These are phyloP conservation scores for Antitype chi DNA, from an alignment of 2,888 invertebrate species.

Conservation along the genomic window DNA sequence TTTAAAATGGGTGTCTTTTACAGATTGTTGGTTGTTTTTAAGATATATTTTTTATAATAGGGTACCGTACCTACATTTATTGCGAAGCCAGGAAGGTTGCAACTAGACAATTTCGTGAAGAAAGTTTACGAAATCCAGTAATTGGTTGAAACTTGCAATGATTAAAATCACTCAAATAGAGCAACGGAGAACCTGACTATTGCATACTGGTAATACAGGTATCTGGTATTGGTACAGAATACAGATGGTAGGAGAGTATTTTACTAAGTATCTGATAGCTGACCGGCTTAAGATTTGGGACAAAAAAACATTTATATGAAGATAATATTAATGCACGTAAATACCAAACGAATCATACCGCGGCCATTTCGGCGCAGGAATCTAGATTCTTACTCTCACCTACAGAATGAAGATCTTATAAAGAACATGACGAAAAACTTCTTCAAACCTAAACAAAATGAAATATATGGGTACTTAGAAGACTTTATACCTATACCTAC, in stretches of 20 bases:
- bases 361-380: too few species aligned
- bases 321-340: too few species aligned
- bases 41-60: not conserved
- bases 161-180: not conserved
- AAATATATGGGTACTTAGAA: not conserved
- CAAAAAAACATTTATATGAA: not conserved
- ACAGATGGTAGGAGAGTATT: not conserved
- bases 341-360: not conserved
- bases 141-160: too few species aligned
- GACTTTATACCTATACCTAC: not conserved
- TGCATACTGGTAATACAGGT: not conserved
- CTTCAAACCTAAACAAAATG: not conserved
- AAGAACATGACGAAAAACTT: not conserved
- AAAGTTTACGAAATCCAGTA: not conserved
- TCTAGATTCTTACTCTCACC: not conserved
- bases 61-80: not conserved
- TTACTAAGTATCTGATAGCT: not conserved
- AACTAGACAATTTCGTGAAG: not conserved
- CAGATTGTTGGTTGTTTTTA: slow-evolving; percentile 11
- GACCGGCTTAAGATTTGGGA: not conserved
- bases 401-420: not conserved
- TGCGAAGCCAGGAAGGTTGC: not conserved
- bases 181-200: not conserved
- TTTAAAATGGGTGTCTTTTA: slow-evolving; percentile 34
- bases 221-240: not conserved